phyloP scores from a whole-genome alignment of 2,888 invertebrate species.

The Pasiphila rectangulata region DNA sequence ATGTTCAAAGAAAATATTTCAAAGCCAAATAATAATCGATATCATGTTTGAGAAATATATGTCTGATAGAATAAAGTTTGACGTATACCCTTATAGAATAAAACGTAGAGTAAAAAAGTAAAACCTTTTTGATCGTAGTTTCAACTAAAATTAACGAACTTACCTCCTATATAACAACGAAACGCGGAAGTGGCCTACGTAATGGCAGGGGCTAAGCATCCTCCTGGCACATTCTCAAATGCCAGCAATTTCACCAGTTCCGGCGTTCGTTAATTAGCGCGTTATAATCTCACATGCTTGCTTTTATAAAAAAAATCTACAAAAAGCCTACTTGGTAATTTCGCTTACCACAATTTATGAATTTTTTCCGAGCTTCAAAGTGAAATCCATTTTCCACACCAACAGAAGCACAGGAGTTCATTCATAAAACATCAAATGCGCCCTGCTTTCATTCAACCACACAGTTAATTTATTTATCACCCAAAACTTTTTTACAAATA shows the following conservation, averaged over 20 bases:
- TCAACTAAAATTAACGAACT: too few species aligned
- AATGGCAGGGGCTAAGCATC: neutral
- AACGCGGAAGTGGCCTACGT: neutral
- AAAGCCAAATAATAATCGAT: too few species aligned
- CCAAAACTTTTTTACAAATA: conserved; percentile 26
- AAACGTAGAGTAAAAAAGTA: too few species aligned
- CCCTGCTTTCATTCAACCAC: conserved; percentile 11
- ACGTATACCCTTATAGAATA: too few species aligned
- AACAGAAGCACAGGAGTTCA: conserved; percentile 4
- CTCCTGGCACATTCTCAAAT: neutral
- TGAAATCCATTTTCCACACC: neutral
- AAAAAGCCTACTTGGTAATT: too few species aligned
- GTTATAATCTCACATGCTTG: neutral
- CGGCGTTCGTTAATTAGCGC: neutral
- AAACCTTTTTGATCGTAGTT: too few species aligned
- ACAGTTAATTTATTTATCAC: conserved; percentile 26
- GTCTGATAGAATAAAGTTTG: too few species aligned
- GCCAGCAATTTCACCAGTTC: neutral
- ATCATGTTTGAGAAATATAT: too few species aligned
- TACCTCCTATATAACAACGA: too few species aligned
- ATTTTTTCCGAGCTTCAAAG: neutral
- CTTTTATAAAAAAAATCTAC: neutral
- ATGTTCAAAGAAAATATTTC: too few species aligned
- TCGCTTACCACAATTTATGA: neutral
- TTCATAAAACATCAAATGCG: conserved; percentile 4